phyloP scores from a whole-genome alignment of 2,797 vertebrate species.

The Clarias platycephalus region DNA sequence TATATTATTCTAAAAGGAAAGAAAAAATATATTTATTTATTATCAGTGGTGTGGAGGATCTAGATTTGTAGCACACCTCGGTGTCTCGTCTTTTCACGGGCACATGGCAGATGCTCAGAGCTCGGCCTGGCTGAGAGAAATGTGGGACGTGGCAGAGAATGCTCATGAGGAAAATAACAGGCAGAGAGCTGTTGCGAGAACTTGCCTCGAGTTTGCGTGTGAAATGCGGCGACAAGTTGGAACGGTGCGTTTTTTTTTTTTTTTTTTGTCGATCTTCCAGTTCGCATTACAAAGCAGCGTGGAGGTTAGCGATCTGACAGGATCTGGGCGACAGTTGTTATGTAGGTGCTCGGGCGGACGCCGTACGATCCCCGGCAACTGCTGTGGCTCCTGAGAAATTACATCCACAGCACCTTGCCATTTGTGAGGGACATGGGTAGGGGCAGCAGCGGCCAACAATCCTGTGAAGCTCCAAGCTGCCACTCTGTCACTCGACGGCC shows the following conservation, averaged over 20 bases:
- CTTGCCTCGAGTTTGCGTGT: constrained; percentile 12
- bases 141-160: constrained; percentile 39
- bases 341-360: constrained; percentile 17
- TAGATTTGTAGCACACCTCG: constrained; percentile 38
- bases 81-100: constrained; percentile 41
- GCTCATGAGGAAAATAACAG: constrained; percentile 49
- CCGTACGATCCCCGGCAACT: constrained; percentile 10
- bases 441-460: constrained; percentile 42
- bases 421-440: constrained; percentile 40
- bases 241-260: background rate
- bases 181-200: constrained; percentile 22
- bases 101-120: constrained; percentile 52
- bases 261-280: background rate
- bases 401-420: constrained; percentile 29
- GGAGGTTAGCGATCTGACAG: background rate
- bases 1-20: background rate
- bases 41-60: constrained; percentile 10
- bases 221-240: constrained; percentile 38
- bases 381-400: constrained; percentile 21
- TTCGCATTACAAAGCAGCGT: background rate
- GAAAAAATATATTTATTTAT: background rate
- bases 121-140: constrained; percentile 43
- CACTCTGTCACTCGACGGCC: constrained; percentile 33
- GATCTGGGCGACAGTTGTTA: constrained; percentile 9
- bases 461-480: constrained; percentile 58